phyloP scores from a whole-genome alignment of 2,888 invertebrate genomes.

The Archaeoteleia sp. region DNA sequence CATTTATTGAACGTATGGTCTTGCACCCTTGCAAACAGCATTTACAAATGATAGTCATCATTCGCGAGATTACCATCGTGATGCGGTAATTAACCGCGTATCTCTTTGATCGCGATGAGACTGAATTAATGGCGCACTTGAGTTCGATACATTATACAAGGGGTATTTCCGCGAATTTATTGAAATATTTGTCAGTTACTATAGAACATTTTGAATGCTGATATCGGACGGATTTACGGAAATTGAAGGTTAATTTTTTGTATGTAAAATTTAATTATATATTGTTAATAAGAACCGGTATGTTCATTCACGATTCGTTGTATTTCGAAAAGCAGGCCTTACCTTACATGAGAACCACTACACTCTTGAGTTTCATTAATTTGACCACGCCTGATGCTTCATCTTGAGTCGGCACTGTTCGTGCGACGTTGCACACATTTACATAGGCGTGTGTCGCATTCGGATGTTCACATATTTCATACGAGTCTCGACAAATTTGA shows the following conservation, averaged over 20 bases:
- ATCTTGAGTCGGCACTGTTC: slow-evolving; percentile 56
- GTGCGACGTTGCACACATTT: slow-evolving; percentile 54
- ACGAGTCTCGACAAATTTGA: no score
- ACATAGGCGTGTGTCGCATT: slow-evolving; percentile 19
- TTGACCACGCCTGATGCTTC: slow-evolving; percentile 67
- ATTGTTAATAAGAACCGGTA: no score
- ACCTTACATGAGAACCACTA: slow-evolving; percentile 41
- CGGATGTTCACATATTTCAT: slow-evolving; percentile 10
- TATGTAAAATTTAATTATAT: slow-evolving; percentile 4
- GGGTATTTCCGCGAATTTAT: slow-evolving; percentile 5
- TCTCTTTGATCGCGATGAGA: slow-evolving; percentile 47
- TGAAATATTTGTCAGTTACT: not conserved
- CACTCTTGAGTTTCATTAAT: slow-evolving; percentile 67
- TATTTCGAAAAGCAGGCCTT: slow-evolving; percentile 17
- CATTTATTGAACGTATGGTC: slow-evolving; percentile 32
- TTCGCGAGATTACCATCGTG: slow-evolving; percentile 54
- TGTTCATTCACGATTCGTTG: no score
- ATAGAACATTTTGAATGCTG: no score
- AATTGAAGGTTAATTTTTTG: no score
- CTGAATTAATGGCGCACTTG: slow-evolving; percentile 47
- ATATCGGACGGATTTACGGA: no score
- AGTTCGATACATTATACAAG: slow-evolving; percentile 10
- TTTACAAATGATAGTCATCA: slow-evolving; percentile 58
- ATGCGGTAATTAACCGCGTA: slow-evolving; percentile 52
- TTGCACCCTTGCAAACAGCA: slow-evolving; percentile 28